Evolutionary conservation across 2,113 vertebrate genomes (phyloP).

Genomic region (Himantopus leucocephalus): DNA sequence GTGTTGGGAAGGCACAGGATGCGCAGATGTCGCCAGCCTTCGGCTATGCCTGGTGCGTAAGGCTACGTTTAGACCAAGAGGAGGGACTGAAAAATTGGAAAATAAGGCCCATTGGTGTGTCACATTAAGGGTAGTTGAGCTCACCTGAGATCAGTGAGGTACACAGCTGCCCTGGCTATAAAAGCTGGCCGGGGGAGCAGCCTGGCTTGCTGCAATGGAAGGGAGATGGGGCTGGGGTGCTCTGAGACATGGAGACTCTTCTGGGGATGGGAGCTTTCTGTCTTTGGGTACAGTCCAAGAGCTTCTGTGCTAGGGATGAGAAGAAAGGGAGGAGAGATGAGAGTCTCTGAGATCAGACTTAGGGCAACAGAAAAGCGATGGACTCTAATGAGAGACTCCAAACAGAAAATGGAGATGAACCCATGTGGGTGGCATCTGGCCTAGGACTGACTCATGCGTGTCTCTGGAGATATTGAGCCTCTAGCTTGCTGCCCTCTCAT

Average conservation of each 20-base stretch:
- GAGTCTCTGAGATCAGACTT: not conserved
- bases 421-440: not conserved
- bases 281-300: not conserved
- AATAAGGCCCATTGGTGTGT: not conserved
- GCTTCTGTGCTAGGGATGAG: not conserved
- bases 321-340: not conserved
- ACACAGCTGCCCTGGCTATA: not conserved
- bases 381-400: not conserved
- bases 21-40: not conserved
- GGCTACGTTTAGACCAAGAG: not conserved
- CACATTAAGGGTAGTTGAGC: not conserved
- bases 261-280: not conserved
- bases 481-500: not conserved
- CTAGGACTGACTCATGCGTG: not conserved
- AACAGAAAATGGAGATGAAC: not conserved
- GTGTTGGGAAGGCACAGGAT: not conserved
- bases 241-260: not conserved
- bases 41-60: not conserved
- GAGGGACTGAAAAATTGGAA: not conserved
- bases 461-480: not conserved
- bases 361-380: not conserved
- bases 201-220: fast-evolving
- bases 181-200: not conserved
- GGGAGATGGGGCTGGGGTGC: not conserved
- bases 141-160: not conserved